Evolutionary conservation across 2,888 invertebrate genomes (phyloP), one percentile per base, ranked within the genome.

Genomic region (Leptura quadrifasciata): DNA sequence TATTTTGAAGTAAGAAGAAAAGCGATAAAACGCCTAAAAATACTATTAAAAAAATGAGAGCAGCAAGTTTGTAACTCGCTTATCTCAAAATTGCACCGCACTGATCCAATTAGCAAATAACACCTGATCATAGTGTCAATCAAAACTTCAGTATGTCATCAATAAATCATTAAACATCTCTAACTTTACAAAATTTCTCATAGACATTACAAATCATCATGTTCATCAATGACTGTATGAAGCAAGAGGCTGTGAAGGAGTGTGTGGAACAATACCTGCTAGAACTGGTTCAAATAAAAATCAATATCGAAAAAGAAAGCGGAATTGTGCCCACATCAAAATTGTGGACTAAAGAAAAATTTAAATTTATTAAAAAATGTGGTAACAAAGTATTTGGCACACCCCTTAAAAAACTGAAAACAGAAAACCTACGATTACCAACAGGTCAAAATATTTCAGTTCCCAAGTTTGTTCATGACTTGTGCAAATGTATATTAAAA

Each of bases 401-500:
- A 12, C 17, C 63, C 9, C 24, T 76, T 4, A 31, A 65, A 20
- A 15, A 60, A 35, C 10, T 78, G 58, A 54, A 24, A 2, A 70
- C 17, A 17, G 52, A 57, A 54, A 90, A 90, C 65, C 91, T 91
- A 1, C 90, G 93, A 77, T 90, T 94, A 79, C 91, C 92, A 81
- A 94, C 93, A 85, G 94, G 94, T 35, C 92, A 92, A 84, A 92
- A 93, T 72, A 89, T 95, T 54, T 91, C 93, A 86, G 92, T 95
- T 27, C 95, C 96, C 8, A 90, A 91, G 78, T 92, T 95, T 84
- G 92, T 95, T 0, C 92, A 93, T 80, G 93, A 94, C 85, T 92
- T 94, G 84, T 94, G 94, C 81, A 90, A 92, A 67, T 93, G 92
- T 82, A 91, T 96, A 68, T 90, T 93, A 76, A 90, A 92, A 63